Percentiles rank a stretch among this genome's conserved stretches.
Evolutionary conservation across 2,113 vertebrate species (phyloP).

Genomic region (Perca fluviatilis): DNA sequence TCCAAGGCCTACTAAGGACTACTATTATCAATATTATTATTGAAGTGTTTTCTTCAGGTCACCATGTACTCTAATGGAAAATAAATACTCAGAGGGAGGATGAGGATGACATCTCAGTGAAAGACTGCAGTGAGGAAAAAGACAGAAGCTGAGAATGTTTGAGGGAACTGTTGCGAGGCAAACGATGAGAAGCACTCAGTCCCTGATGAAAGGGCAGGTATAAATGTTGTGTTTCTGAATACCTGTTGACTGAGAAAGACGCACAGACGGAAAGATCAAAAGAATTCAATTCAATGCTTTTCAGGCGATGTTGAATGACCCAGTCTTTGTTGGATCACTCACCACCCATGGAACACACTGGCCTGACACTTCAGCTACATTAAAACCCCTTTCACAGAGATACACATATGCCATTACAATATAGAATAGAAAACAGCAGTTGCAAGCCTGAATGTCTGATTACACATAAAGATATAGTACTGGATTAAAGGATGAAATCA

Average conservation of each 20-base stretch:
- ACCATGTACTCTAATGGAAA: neutral
- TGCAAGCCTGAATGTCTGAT: conserved; percentile 34
- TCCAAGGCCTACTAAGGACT: too few relatives aligned
- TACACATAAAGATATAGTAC: neutral
- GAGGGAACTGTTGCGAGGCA: neutral
- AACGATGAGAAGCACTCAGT: neutral
- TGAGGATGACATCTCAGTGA: neutral
- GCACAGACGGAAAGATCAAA: conserved; percentile 9
- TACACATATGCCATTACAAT: conserved; percentile 28
- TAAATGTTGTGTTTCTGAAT: conserved; percentile 34
- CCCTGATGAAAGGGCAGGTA: conserved; percentile 21
- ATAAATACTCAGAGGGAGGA: neutral
- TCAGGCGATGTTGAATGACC: conserved; percentile 60
- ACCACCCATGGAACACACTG: conserved; percentile 44
- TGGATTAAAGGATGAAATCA: conserved; percentile 1
- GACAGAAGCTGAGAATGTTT: neutral
- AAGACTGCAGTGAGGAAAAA: conserved; percentile 10
- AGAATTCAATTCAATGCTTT: conserved; percentile 54
- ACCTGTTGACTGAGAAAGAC: conserved; percentile 33
- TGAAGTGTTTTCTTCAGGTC: neutral
- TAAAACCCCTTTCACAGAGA: conserved; percentile 42
- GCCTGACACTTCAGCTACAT: conserved; percentile 39
- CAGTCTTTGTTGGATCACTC: conserved; percentile 51
- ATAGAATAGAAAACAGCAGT: conserved; percentile 46
- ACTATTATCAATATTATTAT: neutral